Base-by-base conservation (phyloP, 2,797 vertebrate species). In the Notolabrus celidotus region DNA sequence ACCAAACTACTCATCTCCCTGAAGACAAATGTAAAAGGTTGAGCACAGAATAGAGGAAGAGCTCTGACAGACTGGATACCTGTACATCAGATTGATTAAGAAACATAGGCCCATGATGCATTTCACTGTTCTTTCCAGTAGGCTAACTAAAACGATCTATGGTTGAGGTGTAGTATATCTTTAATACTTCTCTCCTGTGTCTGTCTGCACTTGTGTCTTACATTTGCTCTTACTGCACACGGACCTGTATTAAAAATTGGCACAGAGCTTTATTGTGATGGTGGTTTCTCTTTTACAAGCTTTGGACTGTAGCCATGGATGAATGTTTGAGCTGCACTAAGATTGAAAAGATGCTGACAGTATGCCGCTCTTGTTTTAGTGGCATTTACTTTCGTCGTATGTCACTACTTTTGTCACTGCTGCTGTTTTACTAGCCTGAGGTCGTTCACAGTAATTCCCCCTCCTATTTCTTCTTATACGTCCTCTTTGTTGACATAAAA, bases 231-330 rank as follows among this genome's bases (percentile, higher is more conserved):
- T 19, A 17, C 45, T 62, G n/a, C 2, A 10, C 11, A 47, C 36
- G 20, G 14, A 34, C 53, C 25, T 64, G 38, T 36, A 68, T 71
- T 67, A 67, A 67, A 36, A 68, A 66, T 3, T 19, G 59, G 73
- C 61, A 41, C 5, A 1, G 54, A 9, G 46, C 42, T 59, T 77
- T 71, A 77, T 62, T 58, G 51, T 55, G 41, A 38, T 22, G 25
- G 39, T 34, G 47, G 54, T 10, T 25, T 60, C 25, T n/a, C 43
- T 59, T 65, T 71, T n/a, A 69, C 52, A 31, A 60, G 39, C 36
- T 42, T n/a, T 67, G 53, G 45, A 54, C 0, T 47, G 25, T 25
- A 41, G 67, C 77, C 67, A 65, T 15, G 25, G 7, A 43, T 23
- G 10, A 12, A 50, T 27, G 49, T 51, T 51, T 43, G 38, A 27